Base-by-base conservation (phyloP, 2,113 vertebrate species). In the Cathartes aura region DNA sequence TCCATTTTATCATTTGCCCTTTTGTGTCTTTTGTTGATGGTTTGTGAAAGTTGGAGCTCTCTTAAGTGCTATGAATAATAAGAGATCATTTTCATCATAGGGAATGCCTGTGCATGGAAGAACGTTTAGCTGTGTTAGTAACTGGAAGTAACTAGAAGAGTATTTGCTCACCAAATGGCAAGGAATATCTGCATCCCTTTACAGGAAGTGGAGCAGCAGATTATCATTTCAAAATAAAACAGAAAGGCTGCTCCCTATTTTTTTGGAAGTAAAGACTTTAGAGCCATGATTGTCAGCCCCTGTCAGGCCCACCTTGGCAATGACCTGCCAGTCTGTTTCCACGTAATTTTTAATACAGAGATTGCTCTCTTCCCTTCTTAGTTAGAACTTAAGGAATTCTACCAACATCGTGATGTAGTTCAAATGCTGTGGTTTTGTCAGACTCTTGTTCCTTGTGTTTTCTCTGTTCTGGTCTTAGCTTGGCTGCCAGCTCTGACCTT, bases 261-360 rank as follows among this genome's bases (percentile, higher is more conserved):
- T 78, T 80, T 52, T 48, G 29, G 63, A 81, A 64, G 15, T n/a
- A 43, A 76, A 78, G 19, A 11, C 50, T 43, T 82, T 6, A 58
- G 23, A 62, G 14, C 2, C 36, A 8, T 47, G 23, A 64, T 11
- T 66, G 5, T 42, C 48, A 76, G 17, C 15, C 43, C 0, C 0
- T 40, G 11, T 75, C 20, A 50, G 19, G 12, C 21, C 29, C 9
- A 76, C 11, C 26, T 76, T 47, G 34, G 6, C 26, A 58, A n/a
- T 43, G 19, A 38, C 52, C 20, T 55, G 11, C 18, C 23, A 43
- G 5, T 74, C 19, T 71, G 9, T 83, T 72, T 47, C 26, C 55
- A 60, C 5, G 45, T 24, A 19, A 32, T 83, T 85, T 67, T 86
- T 36, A 48, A 34, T 36, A 48, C 5, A 75, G 15, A 8, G 5